Evolutionary conservation across 2,797 vertebrate species (phyloP).

Genomic region (Hydrocynus forskahlii): DNA sequence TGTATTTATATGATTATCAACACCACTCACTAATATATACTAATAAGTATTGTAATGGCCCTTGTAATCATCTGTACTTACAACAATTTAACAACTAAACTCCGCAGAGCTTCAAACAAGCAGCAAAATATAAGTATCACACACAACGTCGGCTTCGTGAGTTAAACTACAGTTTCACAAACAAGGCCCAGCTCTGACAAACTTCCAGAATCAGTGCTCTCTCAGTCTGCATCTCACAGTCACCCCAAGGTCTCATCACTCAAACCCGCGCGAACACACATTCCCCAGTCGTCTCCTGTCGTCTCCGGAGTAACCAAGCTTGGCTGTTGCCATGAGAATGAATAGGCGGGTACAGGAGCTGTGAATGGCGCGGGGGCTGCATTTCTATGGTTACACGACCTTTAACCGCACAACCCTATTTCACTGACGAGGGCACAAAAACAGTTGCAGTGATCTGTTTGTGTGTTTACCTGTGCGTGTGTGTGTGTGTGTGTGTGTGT

Average conservation of each 20-base stretch:
- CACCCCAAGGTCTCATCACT: conserved; percentile 31
- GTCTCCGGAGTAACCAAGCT: conserved; percentile 77
- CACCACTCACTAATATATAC: no score
- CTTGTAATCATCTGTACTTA: no score
- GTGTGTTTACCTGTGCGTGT: background rate
- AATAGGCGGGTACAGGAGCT: conserved; percentile 73
- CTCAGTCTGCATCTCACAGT: conserved; percentile 22
- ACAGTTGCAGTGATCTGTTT: conserved; percentile 39
- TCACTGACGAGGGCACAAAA: conserved; percentile 74
- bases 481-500: background rate
- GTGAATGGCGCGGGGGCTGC: conserved; percentile 61
- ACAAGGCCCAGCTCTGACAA: background rate
- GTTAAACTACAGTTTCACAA: no score
- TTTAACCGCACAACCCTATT: conserved; percentile 71
- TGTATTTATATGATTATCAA: no score
- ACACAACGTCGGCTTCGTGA: no score
- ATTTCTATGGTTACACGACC: conserved; percentile 70
- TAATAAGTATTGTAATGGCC: no score
- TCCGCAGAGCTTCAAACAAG: no score
- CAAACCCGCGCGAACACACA: conserved; percentile 59
- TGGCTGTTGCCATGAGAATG: conserved; percentile 75
- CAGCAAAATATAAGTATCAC: no score
- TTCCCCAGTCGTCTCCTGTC: conserved; percentile 70
- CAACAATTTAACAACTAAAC: no score
- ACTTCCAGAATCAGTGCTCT: background rate